Conservation (phyloP, 2,888 invertebrate species). For the Mesorhabditis spiculigera region DNA sequence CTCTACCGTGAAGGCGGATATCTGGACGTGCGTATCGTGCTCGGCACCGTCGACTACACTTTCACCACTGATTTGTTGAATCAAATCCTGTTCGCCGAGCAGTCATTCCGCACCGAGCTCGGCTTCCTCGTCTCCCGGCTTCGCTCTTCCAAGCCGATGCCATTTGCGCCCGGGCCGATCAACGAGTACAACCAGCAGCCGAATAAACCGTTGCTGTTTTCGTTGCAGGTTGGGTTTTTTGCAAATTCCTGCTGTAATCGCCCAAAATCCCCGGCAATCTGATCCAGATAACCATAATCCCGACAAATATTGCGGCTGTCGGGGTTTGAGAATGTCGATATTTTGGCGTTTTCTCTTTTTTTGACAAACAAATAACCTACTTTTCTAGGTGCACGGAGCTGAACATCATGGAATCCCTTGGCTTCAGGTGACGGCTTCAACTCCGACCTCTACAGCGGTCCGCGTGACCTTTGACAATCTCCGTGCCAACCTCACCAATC, state of each 20-base stretch:
- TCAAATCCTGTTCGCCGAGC: conserved; percentile 95
- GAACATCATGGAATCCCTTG: conserved; percentile 63
- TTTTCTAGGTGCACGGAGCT: background rate
- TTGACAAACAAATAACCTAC: background rate
- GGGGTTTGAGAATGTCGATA: too few relatives aligned
- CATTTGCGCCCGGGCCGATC: background rate
- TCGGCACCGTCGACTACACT: conserved; percentile 80
- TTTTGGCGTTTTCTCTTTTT: too few relatives aligned
- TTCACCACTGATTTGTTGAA: conserved; percentile 94
- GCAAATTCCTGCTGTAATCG: too few relatives aligned
- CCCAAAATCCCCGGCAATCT: too few relatives aligned
- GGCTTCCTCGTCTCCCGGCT: conserved; percentile 24
- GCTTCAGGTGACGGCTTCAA: conserved; percentile 94
- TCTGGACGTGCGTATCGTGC: conserved; percentile 23
- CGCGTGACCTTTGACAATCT: conserved; percentile 90
- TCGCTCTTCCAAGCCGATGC: background rate
- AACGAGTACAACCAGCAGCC: background rate
- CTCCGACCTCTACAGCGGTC: conserved; percentile 93
- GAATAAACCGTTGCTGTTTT: conserved; percentile 20
- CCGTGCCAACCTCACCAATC: conserved; percentile 71
- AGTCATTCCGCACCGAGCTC: conserved; percentile 81
- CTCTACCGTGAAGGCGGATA: conserved; percentile 40
- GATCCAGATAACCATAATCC: too few relatives aligned
- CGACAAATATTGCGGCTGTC: too few relatives aligned
- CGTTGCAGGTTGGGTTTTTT: conserved; percentile 17